These are phyloP conservation scores for Cyclophora albipunctata DNA, from an alignment of 2,888 invertebrate species.

Conservation along the genomic window DNA sequence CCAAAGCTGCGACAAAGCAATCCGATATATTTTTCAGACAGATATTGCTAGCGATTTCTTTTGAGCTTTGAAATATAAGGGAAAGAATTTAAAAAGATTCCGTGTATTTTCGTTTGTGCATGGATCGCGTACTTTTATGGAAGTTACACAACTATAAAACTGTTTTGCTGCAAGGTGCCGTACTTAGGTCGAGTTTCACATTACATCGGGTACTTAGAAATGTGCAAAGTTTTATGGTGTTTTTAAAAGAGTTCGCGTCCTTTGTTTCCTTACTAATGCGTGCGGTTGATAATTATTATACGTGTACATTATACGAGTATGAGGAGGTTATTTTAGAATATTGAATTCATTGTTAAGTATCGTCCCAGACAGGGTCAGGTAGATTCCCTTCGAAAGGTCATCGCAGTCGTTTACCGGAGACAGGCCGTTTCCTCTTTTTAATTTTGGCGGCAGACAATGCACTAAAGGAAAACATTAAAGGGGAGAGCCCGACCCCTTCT, in stretches of 20 bases:
- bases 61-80: slow-evolving; percentile 76
- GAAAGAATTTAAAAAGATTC: slow-evolving; percentile 62
- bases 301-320: background rate
- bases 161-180: slow-evolving; percentile 16
- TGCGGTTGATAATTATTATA: slow-evolving; percentile 2
- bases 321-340: too few species aligned
- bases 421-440: slow-evolving; percentile 63
- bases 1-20: slow-evolving; percentile 76
- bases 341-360: background rate
- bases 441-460: slow-evolving; percentile 71
- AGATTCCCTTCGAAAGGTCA: slow-evolving; percentile 35
- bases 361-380: background rate
- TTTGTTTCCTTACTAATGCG: slow-evolving; percentile 10
- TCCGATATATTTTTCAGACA: slow-evolving; percentile 77
- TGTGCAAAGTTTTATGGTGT: slow-evolving; percentile 24
- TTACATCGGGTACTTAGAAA: slow-evolving; percentile 13
- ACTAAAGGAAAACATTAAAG: slow-evolving; percentile 68
- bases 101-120: slow-evolving; percentile 51
- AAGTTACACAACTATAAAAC: slow-evolving; percentile 23
- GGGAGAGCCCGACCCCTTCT: slow-evolving; percentile 61
- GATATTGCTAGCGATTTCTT: slow-evolving; percentile 76
- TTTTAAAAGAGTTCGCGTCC: slow-evolving; percentile 12
- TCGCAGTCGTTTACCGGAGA: slow-evolving; percentile 46
- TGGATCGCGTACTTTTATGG: slow-evolving; percentile 22
- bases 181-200: slow-evolving; percentile 18